Evolutionary conservation across 2,113 vertebrate species (phyloP).

Genomic region (Chaenocephalus aceratus): DNA sequence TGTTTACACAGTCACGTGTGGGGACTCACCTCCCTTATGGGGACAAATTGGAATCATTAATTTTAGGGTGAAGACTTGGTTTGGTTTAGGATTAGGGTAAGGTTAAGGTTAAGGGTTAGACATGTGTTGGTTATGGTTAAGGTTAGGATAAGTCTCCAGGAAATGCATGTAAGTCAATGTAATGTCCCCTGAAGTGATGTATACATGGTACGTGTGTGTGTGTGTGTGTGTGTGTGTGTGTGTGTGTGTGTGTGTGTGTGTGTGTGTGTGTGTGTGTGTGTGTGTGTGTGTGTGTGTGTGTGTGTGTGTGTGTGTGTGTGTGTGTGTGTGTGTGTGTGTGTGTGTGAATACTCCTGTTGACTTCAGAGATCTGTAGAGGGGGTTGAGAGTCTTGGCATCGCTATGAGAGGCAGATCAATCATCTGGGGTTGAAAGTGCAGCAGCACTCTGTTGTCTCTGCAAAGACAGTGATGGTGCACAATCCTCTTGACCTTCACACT

Average conservation of each 20-base stretch:
- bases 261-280: slow-evolving; percentile 41
- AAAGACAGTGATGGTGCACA: slow-evolving; percentile 69
- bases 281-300: slow-evolving; percentile 3
- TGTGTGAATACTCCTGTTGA: slow-evolving; percentile 63
- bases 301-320: slow-evolving; percentile 15
- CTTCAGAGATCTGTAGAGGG: slow-evolving; percentile 52
- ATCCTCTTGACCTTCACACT: slow-evolving; percentile 77
- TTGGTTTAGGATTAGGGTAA: too few relatives aligned
- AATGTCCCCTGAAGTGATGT: too few relatives aligned
- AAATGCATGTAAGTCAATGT: too few relatives aligned
- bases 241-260: slow-evolving; percentile 24
- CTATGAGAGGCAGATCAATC: slow-evolving; percentile 72
- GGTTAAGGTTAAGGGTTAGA: too few relatives aligned
- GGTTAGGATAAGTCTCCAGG: too few relatives aligned
- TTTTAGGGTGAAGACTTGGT: too few relatives aligned
- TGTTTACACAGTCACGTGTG: too few relatives aligned
- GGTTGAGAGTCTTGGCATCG: slow-evolving; percentile 73
- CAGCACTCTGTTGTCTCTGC: slow-evolving; percentile 73
- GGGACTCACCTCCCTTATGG: too few relatives aligned
- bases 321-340: slow-evolving; percentile 24
- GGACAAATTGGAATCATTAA: too few relatives aligned
- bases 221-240: slow-evolving; percentile 14
- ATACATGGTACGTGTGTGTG: neutral
- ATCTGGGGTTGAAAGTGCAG: slow-evolving; percentile 73
- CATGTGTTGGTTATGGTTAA: too few relatives aligned